phyloP scores from a whole-genome alignment of 2,113 vertebrate genomes.

The Etia nguti region DNA sequence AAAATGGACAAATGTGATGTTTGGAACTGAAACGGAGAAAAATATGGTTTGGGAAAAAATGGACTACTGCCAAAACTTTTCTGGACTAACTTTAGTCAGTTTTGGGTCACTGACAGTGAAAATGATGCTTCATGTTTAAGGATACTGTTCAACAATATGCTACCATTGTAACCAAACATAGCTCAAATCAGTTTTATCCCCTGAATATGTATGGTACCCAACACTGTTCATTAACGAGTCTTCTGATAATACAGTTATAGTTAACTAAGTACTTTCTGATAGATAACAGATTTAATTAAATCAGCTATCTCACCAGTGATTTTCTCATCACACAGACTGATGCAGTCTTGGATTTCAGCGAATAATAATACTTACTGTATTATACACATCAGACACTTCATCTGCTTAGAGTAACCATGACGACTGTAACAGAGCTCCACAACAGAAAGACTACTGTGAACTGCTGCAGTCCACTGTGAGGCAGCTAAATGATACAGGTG shows the following conservation, averaged over 20 bases:
- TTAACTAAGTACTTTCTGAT: background rate
- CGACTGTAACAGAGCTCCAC: background rate
- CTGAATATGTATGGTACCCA: background rate
- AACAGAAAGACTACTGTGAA: background rate
- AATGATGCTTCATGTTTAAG: background rate
- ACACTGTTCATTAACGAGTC: background rate
- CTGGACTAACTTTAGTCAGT: background rate
- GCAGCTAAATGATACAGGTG: background rate
- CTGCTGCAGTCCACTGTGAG: background rate
- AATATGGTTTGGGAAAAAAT: background rate
- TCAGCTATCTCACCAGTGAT: background rate
- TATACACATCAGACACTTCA: background rate
- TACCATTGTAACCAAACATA: background rate
- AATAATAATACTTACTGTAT: background rate
- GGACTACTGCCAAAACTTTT: fast-evolving
- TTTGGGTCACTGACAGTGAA: background rate
- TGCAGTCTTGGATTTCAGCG: background rate
- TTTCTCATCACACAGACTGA: background rate
- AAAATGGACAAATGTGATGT: background rate
- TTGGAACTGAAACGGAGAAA: background rate
- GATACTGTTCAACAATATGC: background rate
- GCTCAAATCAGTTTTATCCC: background rate
- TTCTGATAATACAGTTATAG: background rate
- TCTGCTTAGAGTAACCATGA: background rate
- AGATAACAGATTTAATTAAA: background rate